Base-by-base conservation (phyloP, 2,113 vertebrate genomes). In the Corythoichthys haematopterus region DNA sequence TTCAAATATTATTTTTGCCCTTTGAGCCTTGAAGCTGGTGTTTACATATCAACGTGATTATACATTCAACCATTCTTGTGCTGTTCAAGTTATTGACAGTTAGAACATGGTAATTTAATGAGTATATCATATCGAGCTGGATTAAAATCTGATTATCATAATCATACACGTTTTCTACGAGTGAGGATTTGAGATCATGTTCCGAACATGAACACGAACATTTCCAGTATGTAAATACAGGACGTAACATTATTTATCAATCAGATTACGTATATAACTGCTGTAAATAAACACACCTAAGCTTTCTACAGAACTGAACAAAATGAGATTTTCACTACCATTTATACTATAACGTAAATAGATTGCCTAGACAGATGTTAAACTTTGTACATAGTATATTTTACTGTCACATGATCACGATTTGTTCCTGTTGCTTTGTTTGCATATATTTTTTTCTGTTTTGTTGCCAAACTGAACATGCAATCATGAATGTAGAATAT, bases 281-380 rank as follows among this genome's bases (percentile, higher is more conserved):
- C 76, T 96, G 94, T 96, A 96, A 93, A 96, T 96, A 95, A 91
- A 93, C 91, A 94, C 70, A 6, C 88, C 65, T 72, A 86, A 91
- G 80, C 89, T 94, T 94, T 94, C 92, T 92, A 93, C 92, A 68
- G 33, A 82, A 69, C 67, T 53, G 67, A 35, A 74, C n/a, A 67
- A 72, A 77, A 63, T 14, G 87, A 93, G 89, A 92, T 94, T 95
- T 95, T 92, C 91, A 80, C 91, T 89, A 92, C 91, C 78, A 93
- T 96, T 95, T 95, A 90, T 95, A 95, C 88, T 93, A 91, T 92
- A 92, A 83, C 84, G 88, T 92, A 92, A 92, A 91, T 86, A 84
- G 85, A 90, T 91, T 91, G 90, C 88, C 90, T 91, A 93, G 88
- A 84, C 88, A 87, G 81, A 88, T 74, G 81, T 92, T 89, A 89